Evolutionary conservation across 2,113 vertebrate genomes (phyloP).

Genomic region (Zosterops lateralis): DNA sequence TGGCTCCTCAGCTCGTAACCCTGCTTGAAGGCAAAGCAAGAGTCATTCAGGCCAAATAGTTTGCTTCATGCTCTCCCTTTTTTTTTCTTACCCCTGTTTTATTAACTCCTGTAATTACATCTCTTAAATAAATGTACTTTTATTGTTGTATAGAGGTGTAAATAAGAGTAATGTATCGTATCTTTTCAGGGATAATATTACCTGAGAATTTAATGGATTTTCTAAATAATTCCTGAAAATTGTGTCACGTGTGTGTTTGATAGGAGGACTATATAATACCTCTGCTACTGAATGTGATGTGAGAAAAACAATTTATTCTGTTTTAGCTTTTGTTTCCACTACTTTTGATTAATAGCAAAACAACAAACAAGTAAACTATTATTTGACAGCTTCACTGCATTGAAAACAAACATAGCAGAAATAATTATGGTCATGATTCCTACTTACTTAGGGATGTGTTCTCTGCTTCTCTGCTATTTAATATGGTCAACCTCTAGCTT

Average conservation of each 20-base stretch:
- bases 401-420: neutral
- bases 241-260: neutral
- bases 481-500: neutral
- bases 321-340: neutral
- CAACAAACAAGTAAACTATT: neutral
- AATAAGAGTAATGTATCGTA: neutral
- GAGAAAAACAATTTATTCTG: neutral
- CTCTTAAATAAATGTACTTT: neutral
- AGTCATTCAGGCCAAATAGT: neutral
- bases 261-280: neutral
- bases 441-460: neutral
- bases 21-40: neutral
- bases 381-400: neutral
- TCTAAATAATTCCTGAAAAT: neutral
- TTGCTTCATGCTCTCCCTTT: neutral
- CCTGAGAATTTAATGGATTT: neutral
- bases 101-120: neutral
- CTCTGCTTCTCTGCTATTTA: neutral
- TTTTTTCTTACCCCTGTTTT: neutral
- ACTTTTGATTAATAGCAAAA: neutral
- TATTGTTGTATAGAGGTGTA: neutral
- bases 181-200: neutral
- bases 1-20: neutral
- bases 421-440: neutral
- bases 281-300: neutral